Conservation (phyloP, 2,797 vertebrate genomes). For the Poecilia velifera region DNA sequence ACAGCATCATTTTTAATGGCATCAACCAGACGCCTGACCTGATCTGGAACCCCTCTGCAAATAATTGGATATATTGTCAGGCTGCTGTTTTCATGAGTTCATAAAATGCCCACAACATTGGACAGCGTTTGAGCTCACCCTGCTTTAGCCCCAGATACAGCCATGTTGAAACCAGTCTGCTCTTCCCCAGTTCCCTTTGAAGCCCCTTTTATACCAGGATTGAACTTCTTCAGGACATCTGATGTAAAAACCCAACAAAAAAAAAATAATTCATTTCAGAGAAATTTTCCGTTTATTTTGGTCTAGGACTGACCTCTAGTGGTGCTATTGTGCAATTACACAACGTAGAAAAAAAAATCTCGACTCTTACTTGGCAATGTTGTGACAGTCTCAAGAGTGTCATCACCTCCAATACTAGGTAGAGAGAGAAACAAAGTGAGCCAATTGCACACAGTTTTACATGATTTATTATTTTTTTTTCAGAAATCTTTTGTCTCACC, state of each 20-base stretch:
- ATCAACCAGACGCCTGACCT: slow-evolving; percentile 82
- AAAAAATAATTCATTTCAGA: not conserved
- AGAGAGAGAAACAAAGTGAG: not conserved
- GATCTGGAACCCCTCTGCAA: slow-evolving; percentile 84
- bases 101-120: not conserved
- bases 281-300: not conserved
- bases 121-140: slow-evolving; percentile 75
- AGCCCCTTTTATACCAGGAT: slow-evolving; percentile 84
- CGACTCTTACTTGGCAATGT: slow-evolving; percentile 91
- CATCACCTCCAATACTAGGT: slow-evolving; percentile 90
- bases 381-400: slow-evolving; percentile 84
- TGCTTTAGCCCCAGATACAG: slow-evolving; percentile 82
- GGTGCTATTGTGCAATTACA: slow-evolving; percentile 17
- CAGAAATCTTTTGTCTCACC: slow-evolving; percentile 75
- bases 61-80: slow-evolving; percentile 25
- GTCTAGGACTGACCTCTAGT: slow-evolving; percentile 54
- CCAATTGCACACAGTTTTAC: not conserved
- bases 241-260: slow-evolving; percentile 17
- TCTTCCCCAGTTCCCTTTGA: slow-evolving; percentile 78
- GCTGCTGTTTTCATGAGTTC: not conserved
- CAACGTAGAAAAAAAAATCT: not conserved
- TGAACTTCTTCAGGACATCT: slow-evolving; percentile 96
- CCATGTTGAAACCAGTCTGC: slow-evolving; percentile 86
- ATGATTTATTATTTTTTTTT: not conserved
- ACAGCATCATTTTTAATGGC: slow-evolving; percentile 84